Percentiles rank a stretch among this genome's conserved stretches.
Conservation (phyloP, 1,140 invertebrate genomes). For the Hypsibius dujardini region DNA sequence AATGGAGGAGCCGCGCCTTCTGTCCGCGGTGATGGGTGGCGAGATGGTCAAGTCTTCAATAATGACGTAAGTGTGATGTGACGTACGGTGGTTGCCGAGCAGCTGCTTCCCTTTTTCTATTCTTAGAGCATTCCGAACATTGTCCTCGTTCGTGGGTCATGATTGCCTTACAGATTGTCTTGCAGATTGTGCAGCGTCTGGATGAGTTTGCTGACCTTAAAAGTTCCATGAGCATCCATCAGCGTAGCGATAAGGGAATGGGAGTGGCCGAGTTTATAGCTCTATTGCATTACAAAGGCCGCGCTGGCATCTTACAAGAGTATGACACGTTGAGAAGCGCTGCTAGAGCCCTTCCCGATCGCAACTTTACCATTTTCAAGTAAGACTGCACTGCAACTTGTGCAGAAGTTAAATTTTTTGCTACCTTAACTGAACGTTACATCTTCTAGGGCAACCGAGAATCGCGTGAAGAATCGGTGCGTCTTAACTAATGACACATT, state of each 20-base stretch:
- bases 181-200: too few species aligned
- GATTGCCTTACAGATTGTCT: too few species aligned
- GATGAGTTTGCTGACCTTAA: too few species aligned
- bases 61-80: too few species aligned
- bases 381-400: not conserved
- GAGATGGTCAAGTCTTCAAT: too few species aligned
- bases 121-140: too few species aligned
- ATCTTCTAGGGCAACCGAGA: not conserved
- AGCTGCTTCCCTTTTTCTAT: too few species aligned
- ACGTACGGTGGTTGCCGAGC: too few species aligned
- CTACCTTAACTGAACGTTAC: not conserved
- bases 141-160: too few species aligned
- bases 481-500: too few species aligned
- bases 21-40: too few species aligned
- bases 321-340: not conserved
- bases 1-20: too few species aligned
- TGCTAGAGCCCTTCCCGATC: not conserved
- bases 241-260: constrained; percentile 4
- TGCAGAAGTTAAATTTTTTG: not conserved
- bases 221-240: not conserved
- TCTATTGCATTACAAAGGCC: not conserved
- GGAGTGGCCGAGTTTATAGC: not conserved
- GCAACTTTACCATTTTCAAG: not conserved
- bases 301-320: not conserved
- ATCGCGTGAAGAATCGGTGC: not conserved